phyloP scores from a whole-genome alignment of 2,888 invertebrate species.

The Agriopis leucophaearia region DNA sequence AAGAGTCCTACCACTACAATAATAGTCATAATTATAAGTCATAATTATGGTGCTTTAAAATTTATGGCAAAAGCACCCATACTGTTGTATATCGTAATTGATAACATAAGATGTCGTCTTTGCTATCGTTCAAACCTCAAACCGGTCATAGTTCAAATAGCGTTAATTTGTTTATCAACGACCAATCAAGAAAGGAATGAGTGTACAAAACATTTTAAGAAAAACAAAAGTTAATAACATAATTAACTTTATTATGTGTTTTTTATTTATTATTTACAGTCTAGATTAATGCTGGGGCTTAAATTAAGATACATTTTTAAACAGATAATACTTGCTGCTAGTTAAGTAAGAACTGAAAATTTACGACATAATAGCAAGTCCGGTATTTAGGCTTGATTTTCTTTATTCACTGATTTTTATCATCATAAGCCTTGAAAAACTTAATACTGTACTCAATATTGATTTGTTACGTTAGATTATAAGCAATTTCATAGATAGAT shows the following conservation, averaged over 20 bases:
- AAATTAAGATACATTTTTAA: neutral
- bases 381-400: too few relatives aligned
- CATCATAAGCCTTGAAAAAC: too few relatives aligned
- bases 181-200: neutral
- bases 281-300: slow-evolving; percentile 3
- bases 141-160: slow-evolving; percentile 55
- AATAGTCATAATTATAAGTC: too few relatives aligned
- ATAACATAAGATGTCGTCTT: slow-evolving; percentile 39
- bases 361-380: too few relatives aligned
- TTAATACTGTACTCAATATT: too few relatives aligned
- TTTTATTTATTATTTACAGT: slow-evolving; percentile 12
- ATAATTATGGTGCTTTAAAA: neutral
- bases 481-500: too few relatives aligned
- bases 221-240: slow-evolving; percentile 16
- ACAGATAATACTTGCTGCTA: neutral
- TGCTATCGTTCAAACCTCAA: slow-evolving; percentile 41
- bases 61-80: neutral
- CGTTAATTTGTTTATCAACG: slow-evolving; percentile 53
- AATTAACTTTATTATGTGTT: slow-evolving; percentile 8
- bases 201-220: slow-evolving; percentile 1
- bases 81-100: slow-evolving; percentile 23
- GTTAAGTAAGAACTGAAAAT: neutral
- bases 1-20: too few relatives aligned
- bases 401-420: too few relatives aligned
- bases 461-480: too few relatives aligned